phyloP scores from a whole-genome alignment of 2,113 vertebrate species.

The Psephotus haematonotus region DNA sequence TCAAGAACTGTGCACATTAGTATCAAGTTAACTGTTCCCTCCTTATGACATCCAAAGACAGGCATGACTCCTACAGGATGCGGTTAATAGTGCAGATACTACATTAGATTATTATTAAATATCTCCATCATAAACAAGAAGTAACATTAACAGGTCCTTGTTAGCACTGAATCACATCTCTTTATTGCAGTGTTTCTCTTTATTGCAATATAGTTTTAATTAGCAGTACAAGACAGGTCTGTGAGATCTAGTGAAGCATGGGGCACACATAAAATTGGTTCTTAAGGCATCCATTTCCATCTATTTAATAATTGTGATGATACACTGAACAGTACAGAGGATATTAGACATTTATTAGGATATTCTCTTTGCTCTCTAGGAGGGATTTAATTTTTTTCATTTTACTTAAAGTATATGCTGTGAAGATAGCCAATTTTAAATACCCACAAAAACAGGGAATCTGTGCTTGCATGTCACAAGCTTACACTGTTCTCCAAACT shows the following conservation, averaged over 20 bases:
- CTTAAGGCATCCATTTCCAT: neutral
- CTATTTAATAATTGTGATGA: constrained; percentile 32
- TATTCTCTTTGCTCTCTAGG: constrained; percentile 9
- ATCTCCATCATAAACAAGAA: neutral
- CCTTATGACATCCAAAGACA: neutral
- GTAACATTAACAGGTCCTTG: constrained; percentile 8
- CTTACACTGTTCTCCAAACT: neutral
- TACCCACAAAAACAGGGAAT: neutral
- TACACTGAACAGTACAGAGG: neutral
- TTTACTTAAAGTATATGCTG: neutral
- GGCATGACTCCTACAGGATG: neutral
- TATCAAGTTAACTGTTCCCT: neutral
- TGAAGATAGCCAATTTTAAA: neutral
- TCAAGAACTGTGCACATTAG: accelerated
- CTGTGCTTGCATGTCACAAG: neutral
- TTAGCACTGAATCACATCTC: constrained; percentile 20
- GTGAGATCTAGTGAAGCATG: constrained; percentile 11
- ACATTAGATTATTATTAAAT: neutral
- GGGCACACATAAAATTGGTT: neutral
- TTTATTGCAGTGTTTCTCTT: constrained; percentile 14
- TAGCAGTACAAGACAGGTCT: constrained; percentile 43
- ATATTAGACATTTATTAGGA: constrained; percentile 34
- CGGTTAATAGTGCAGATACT: accelerated
- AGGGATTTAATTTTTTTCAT: neutral
- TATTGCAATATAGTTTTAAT: constrained; percentile 51